These are phyloP conservation scores for Rhagologus leucostigma DNA, from an alignment of 2,113 vertebrate genomes.

Conservation along the genomic window DNA sequence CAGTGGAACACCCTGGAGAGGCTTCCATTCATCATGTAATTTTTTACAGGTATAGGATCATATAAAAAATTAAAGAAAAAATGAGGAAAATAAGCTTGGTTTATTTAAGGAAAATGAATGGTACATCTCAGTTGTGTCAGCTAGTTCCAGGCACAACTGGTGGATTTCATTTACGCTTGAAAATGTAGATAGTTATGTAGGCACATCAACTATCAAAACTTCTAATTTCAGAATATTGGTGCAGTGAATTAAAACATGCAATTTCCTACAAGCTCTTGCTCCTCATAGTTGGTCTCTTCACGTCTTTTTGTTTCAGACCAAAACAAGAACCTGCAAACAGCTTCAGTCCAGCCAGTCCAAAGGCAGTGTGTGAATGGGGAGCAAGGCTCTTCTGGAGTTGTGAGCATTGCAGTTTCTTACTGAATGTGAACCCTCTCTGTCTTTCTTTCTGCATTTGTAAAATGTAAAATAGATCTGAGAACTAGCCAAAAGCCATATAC, in stretches of 20 bases:
- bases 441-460: neutral
- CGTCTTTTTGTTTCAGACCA: neutral
- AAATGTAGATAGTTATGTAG: neutral
- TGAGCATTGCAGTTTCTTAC: neutral
- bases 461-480: neutral
- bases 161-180: neutral
- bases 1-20: neutral
- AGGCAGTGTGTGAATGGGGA: neutral
- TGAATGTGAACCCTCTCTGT: neutral
- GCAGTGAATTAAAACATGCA: neutral
- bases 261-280: neutral
- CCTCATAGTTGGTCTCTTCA: neutral
- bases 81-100: neutral
- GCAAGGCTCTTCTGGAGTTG: neutral
- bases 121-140: neutral
- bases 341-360: neutral
- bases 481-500: neutral
- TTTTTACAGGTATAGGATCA: neutral
- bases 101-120: neutral
- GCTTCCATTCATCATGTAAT: neutral
- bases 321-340: neutral
- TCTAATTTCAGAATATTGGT: neutral
- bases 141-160: neutral
- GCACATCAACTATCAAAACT: neutral
- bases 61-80: neutral